A percentile compares a stretch with the other conserved stretches of the same genome.
phyloP scores from a whole-genome alignment of 1,140 invertebrate genomes.

The Chironomus tepperi region DNA sequence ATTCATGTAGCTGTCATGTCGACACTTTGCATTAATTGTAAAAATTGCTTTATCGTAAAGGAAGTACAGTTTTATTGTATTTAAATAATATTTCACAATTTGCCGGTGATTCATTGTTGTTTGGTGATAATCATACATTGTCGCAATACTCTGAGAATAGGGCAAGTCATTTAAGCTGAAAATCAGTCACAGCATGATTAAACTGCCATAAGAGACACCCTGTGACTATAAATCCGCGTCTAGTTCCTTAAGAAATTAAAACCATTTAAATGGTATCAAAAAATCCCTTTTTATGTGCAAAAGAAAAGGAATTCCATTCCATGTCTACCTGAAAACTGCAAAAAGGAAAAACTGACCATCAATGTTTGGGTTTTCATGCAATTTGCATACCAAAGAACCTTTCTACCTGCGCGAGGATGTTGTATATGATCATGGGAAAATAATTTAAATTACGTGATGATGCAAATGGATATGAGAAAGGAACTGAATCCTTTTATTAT shows the following conservation, averaged over 20 bases:
- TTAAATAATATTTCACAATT: no score
- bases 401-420: background rate
- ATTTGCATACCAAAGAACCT: background rate
- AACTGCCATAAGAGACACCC: no score
- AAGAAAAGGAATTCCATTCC: background rate
- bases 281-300: background rate
- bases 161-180: background rate
- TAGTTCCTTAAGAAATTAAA: background rate
- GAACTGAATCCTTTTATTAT: background rate
- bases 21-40: no score
- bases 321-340: constrained; percentile 17
- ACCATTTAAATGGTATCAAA: background rate
- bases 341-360: background rate
- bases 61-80: no score
- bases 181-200: no score
- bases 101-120: no score
- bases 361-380: background rate
- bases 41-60: no score
- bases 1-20: no score
- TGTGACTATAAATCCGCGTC: no score
- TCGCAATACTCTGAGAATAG: background rate
- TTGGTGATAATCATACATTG: no score
- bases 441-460: background rate
- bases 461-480: background rate
- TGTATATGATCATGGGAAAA: background rate